Evolutionary conservation across 2,113 vertebrate genomes (phyloP).

Genomic region (Pungitius pungitius): DNA sequence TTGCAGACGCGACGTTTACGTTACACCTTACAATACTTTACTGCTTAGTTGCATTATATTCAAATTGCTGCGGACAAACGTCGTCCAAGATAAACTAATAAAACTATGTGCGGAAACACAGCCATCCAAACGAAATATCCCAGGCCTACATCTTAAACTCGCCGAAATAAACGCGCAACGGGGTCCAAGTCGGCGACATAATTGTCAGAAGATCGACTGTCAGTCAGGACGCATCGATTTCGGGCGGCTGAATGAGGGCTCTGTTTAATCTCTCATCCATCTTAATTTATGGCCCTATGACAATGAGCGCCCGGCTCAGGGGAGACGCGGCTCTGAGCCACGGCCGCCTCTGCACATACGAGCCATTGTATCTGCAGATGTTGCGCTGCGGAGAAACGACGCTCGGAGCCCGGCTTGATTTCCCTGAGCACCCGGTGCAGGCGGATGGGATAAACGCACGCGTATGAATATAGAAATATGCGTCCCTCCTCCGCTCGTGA

Average conservation of each 20-base stretch:
- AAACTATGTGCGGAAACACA: neutral
- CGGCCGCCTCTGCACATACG: constrained; percentile 86
- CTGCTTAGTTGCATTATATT: neutral
- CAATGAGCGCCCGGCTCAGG: constrained; percentile 89
- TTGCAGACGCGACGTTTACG: neutral
- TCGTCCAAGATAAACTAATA: neutral
- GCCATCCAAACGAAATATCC: fast-evolving
- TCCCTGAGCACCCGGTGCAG: constrained; percentile 89
- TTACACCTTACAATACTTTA: too few relatives aligned
- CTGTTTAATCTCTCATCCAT: constrained; percentile 97
- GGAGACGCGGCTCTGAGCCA: constrained; percentile 86
- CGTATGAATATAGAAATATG: constrained; percentile 84
- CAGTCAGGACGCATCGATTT: constrained; percentile 87
- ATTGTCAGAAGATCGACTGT: constrained; percentile 89
- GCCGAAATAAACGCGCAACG: constrained; percentile 65
- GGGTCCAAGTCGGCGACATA: constrained; percentile 82
- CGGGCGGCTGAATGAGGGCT: constrained; percentile 75
- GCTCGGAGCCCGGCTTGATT: constrained; percentile 87
- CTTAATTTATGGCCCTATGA: constrained; percentile 97
- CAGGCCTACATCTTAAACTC: too few relatives aligned
- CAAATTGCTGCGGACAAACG: neutral
- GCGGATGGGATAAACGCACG: constrained; percentile 89
- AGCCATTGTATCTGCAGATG: constrained; percentile 94
- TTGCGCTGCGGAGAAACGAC: constrained; percentile 79
- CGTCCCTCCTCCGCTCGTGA: constrained; percentile 82